Evolutionary conservation across 2,888 invertebrate genomes (phyloP).

Genomic region (Hypolimnas misippus): DNA sequence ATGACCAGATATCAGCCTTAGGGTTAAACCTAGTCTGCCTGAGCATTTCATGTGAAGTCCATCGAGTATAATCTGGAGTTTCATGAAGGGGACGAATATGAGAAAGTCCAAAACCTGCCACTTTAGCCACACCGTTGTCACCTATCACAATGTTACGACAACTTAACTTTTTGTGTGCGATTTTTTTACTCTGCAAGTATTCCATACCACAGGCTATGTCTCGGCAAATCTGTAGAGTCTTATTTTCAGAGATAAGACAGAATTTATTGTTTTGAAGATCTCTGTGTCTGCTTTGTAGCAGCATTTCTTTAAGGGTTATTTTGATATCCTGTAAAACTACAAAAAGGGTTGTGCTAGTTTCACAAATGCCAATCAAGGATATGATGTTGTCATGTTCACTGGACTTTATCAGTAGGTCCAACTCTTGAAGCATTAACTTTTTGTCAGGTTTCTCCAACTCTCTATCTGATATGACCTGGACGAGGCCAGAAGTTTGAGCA

Average conservation of each 20-base stretch:
- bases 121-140: conserved; percentile 87
- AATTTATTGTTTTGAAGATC: conserved; percentile 82
- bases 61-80: conserved; percentile 89
- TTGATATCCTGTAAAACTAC: conserved; percentile 89
- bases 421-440: conserved; percentile 86
- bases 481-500: conserved; percentile 76
- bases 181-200: conserved; percentile 86
- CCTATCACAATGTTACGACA: conserved; percentile 88
- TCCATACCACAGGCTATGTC: conserved; percentile 89
- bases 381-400: conserved; percentile 89
- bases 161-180: conserved; percentile 89
- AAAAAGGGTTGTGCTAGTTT: conserved; percentile 89
- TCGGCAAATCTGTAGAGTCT: conserved; percentile 85
- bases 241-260: conserved; percentile 85
- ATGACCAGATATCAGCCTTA: conserved; percentile 93
- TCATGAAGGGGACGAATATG: conserved; percentile 85
- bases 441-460: conserved; percentile 81
- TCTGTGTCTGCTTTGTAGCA: conserved; percentile 85
- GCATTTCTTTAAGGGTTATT: conserved; percentile 87
- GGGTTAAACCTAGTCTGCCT: conserved; percentile 87
- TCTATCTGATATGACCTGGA: conserved; percentile 87
- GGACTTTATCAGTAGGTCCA: conserved; percentile 88
- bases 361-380: conserved; percentile 90
- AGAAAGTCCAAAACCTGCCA: conserved; percentile 90
- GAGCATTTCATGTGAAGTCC: conserved; percentile 92